Evolutionary conservation across 1,140 invertebrate species (phyloP).

Genomic region (Saxidomus purpurata): DNA sequence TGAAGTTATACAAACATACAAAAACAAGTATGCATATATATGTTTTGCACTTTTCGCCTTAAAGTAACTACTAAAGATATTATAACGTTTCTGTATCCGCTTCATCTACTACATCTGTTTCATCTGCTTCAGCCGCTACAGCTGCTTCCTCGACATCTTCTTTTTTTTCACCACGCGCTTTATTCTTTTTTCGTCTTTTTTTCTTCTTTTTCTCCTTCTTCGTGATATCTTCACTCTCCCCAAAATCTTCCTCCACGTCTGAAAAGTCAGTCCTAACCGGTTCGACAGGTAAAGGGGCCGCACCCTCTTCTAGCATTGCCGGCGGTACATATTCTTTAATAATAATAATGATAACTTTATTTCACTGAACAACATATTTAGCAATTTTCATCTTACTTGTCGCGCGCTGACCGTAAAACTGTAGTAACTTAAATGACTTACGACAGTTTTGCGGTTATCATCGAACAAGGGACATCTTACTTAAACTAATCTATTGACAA

Average conservation of each 20-base stretch:
- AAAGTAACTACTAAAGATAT: too few species aligned
- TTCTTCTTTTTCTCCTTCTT: constrained; percentile 6
- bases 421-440: too few species aligned
- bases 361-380: too few species aligned
- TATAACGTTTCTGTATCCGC: not conserved
- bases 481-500: too few species aligned
- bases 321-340: constrained; percentile 79
- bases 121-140: not conserved
- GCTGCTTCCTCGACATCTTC: too few species aligned
- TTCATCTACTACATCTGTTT: not conserved
- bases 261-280: not conserved
- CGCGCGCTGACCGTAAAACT: too few species aligned
- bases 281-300: constrained; percentile 49
- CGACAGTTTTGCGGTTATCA: too few species aligned
- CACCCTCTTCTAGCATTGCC: constrained; percentile 73
- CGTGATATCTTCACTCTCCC: not conserved
- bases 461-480: too few species aligned
- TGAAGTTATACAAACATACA: too few species aligned
- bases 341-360: not conserved
- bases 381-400: too few species aligned
- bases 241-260: not conserved
- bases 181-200: constrained; percentile 17
- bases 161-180: not conserved
- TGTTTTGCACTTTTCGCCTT: too few species aligned
- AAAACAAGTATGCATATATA: too few species aligned